Conservation (phyloP, 1,140 invertebrate species). For the Metopolophium dirhodum region DNA sequence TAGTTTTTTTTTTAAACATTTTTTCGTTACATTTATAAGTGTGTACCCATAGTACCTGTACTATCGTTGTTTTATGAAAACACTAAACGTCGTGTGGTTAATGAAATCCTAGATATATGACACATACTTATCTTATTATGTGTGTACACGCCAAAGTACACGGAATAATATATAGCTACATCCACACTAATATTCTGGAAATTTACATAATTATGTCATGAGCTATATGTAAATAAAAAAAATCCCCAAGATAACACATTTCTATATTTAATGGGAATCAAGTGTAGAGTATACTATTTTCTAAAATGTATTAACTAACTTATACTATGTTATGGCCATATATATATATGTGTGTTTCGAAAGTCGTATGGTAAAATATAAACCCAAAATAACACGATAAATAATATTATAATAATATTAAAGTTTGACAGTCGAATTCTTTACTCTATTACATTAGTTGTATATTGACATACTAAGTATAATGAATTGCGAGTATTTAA, state of each 20-base stretch:
- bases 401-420: background rate
- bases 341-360: background rate
- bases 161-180: background rate
- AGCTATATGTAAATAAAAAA: slow-evolving; percentile 5
- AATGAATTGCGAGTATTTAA: background rate
- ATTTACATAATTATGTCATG: slow-evolving; percentile 17
- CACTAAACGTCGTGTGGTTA: background rate
- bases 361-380: no score
- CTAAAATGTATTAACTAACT: background rate
- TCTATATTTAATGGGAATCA: background rate
- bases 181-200: background rate
- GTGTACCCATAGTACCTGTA: background rate
- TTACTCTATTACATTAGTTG: background rate
- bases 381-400: no score
- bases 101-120: slow-evolving; percentile 1
- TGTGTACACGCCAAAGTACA: background rate
- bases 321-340: background rate
- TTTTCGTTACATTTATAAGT: background rate
- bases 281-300: background rate
- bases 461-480: background rate
- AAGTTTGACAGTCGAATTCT: background rate
- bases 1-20: background rate
- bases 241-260: background rate
- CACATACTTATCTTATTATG: background rate
- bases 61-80: background rate